Base-by-base conservation (phyloP, 2,797 vertebrate species). In the Clarias fuscus region DNA sequence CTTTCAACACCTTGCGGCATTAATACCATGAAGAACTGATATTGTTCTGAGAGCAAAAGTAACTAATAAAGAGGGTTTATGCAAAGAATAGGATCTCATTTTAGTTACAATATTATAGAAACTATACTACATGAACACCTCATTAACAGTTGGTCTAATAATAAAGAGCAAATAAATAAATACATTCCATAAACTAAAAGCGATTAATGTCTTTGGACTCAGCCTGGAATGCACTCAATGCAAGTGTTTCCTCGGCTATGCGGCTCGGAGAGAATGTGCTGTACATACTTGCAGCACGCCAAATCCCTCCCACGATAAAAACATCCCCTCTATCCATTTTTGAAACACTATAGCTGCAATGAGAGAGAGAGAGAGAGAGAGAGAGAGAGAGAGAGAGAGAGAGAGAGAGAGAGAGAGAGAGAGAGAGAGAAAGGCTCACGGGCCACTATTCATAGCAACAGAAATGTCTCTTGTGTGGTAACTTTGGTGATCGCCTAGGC, bases 401-500 rank as follows among this genome's bases (percentile, higher is more conserved):
- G 70, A 40, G 78, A 80, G 59, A 22, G 58, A 27, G 18, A 40
- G 70, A 40, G 78, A 80, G 59, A 22, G 58, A 27, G 18, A 40
- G 70, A 40, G 78, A 80, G 59, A 22, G 58, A 27, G 18, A 40
- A 37, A 40, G 81, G 61, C 83, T 92, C 92, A 93, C 80, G 92
- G 90, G 93, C 93, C 91, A 90, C 94, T 91, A 91, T 94, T 84
- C 90, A 92, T 91, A 89, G 93, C 92, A 89, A 92, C 90, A 92
- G 91, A 94, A 94, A 91, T 94, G 77, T 88, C 33, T 91, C 88
- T 77, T 93, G 91, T 92, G 91, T 94, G 91, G 27, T 89, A 92
- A 91, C 90, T 91, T 86, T 88, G 86, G 92, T 68, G 91, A 95
- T 94, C 88, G 89, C 91, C 93, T 91, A 93, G 96, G 95, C 90